These are phyloP conservation scores for Miichthys miiuy DNA, from an alignment of 2,797 vertebrate species.

Conservation along the genomic window DNA sequence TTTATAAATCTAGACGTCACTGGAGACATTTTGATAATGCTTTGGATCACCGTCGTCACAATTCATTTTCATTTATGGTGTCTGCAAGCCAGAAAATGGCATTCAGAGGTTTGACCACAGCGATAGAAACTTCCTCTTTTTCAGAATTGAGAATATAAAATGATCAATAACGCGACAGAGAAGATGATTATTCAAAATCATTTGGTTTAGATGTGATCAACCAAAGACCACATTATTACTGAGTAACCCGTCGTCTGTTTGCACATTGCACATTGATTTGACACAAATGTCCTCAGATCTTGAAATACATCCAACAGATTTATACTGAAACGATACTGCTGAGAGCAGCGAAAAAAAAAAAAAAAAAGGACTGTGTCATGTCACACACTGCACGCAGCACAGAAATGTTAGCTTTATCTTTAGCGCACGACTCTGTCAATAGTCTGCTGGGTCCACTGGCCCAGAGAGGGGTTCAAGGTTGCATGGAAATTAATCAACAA, in stretches of 20 bases:
- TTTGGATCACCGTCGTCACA: neutral
- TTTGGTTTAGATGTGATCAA: neutral
- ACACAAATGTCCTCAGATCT: constrained; percentile 49
- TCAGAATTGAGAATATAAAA: neutral
- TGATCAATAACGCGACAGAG: neutral
- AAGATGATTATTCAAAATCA: neutral
- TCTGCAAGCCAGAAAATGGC: constrained; percentile 17
- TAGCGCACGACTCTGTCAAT: constrained; percentile 85
- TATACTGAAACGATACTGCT: constrained; percentile 75
- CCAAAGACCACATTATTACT: neutral
- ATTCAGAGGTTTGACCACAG: neutral
- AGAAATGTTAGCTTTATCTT: constrained; percentile 83
- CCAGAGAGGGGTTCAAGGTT: constrained; percentile 86
- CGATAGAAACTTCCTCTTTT: constrained; percentile 10
- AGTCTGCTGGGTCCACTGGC: constrained; percentile 86
- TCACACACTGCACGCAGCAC: constrained; percentile 57
- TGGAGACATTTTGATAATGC: neutral
- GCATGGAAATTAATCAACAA: constrained; percentile 83
- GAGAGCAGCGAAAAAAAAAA: constrained; percentile 66
- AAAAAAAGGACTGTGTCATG: constrained; percentile 25
- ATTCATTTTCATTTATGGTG: constrained; percentile 1
- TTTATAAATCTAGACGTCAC: neutral
- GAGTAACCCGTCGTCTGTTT: constrained; percentile 31
- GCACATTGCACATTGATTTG: constrained; percentile 44
- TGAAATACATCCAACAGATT: constrained; percentile 46